phyloP scores from a whole-genome alignment of 2,888 invertebrate genomes.

The Plebejus argus region DNA sequence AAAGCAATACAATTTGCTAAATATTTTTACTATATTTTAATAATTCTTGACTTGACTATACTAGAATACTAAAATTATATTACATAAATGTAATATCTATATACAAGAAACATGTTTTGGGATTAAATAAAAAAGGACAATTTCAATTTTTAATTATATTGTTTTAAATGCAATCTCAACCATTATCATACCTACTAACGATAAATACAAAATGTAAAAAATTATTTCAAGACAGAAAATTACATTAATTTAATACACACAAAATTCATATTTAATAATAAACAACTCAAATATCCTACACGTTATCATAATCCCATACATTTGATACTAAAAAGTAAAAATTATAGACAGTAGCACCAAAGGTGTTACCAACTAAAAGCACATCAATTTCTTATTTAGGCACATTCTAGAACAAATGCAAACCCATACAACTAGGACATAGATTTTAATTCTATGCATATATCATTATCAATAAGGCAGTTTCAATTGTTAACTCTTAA shows the following conservation, averaged over 20 bases:
- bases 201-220: slow-evolving; percentile 78
- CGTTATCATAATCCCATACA: slow-evolving; percentile 23
- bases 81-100: neutral
- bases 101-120: slow-evolving; percentile 26
- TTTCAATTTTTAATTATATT: slow-evolving; percentile 64
- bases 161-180: slow-evolving; percentile 78
- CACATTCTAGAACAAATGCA: slow-evolving; percentile 35
- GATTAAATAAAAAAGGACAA: slow-evolving; percentile 48
- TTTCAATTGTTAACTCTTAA: slow-evolving; percentile 4
- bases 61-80: neutral
- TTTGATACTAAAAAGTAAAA: slow-evolving; percentile 33
- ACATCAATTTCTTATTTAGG: slow-evolving; percentile 32
- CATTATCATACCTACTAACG: slow-evolving; percentile 62
- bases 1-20: slow-evolving; percentile 1
- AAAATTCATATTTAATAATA: slow-evolving; percentile 55
- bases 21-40: neutral
- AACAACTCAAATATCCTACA: slow-evolving; percentile 50
- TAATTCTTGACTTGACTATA: neutral
- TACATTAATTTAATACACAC: slow-evolving; percentile 58
- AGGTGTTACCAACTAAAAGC: slow-evolving; percentile 35
- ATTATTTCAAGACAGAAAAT: slow-evolving; percentile 55
- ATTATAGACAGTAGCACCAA: slow-evolving; percentile 44
- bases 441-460: slow-evolving; percentile 18
- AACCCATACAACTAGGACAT: slow-evolving; percentile 24
- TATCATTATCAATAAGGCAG: slow-evolving; percentile 29